A percentile compares a stretch with the other conserved stretches of the same genome.
phyloP scores from a whole-genome alignment of 2,797 vertebrate genomes.

The Zalophus californianus region DNA sequence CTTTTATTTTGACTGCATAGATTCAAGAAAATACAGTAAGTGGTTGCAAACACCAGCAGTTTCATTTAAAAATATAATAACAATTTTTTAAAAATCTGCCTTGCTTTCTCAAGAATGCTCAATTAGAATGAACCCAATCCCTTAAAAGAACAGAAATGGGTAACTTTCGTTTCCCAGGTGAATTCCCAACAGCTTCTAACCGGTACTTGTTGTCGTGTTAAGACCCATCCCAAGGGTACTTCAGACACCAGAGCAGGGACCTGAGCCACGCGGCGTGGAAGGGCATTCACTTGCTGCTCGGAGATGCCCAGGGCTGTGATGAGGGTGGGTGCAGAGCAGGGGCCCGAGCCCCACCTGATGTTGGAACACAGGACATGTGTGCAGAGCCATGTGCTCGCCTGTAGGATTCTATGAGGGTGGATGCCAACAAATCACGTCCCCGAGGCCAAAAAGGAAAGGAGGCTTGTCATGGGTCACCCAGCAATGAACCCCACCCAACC shows the following conservation, averaged over 20 bases:
- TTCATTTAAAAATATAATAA: neutral
- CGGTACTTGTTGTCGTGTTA: neutral
- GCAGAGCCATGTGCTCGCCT: rapidly evolving
- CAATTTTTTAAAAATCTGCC: neutral
- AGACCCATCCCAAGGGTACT: rapidly evolving
- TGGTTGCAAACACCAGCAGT: neutral
- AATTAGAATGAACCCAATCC: neutral
- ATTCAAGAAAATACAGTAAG: neutral
- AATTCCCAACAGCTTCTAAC: neutral
- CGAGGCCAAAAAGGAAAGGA: neutral
- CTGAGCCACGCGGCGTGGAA: rapidly evolving
- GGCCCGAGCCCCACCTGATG: no score
- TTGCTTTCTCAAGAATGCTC: neutral
- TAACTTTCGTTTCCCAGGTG: neutral
- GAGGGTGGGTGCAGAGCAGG: neutral
- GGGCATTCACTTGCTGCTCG: rapidly evolving
- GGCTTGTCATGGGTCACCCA: neutral
- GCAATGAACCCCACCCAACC: rapidly evolving
- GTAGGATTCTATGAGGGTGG: neutral
- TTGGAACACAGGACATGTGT: rapidly evolving
- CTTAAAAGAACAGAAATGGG: neutral
- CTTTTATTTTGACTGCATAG: neutral
- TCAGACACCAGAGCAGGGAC: rapidly evolving
- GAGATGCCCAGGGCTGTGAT: rapidly evolving
- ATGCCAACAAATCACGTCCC: neutral